Evolutionary conservation across 2,113 vertebrate species (phyloP), one percentile per base, ranked within the genome.

Genomic region (Laticauda colubrina): DNA sequence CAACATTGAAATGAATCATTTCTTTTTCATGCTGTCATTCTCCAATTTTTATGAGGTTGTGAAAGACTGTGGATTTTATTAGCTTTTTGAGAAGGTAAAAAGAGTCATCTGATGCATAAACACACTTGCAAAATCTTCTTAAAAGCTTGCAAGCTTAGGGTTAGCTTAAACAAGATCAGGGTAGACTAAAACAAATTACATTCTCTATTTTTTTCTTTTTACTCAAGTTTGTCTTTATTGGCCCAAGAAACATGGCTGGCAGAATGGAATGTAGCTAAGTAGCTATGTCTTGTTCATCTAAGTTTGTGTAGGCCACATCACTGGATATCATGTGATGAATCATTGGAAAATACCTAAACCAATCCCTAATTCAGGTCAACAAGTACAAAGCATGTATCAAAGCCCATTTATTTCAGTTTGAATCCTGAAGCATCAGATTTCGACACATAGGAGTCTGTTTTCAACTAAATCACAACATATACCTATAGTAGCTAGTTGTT

Each of bases 11-110:
- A 89, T 39, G 87, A 94, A 89, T 75, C 87, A 85, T 2, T 69
- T 89, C 95, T 95, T 88, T 95, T 85, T 75, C 43, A 43, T 85
- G 91, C 86, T 87, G 56, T 91, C 9, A 81, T 91, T 90, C 95
- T 3, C 53, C 5, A 29, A 91, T 14, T 20, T 95, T 48, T 55
- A 95, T 29, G 39, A 94, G 92, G 90, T 48, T 91, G n/a, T 26
- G 43, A 59, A 94, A 92, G 90, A 81, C 5, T 92, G 23, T 92
- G 57, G 21, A 85, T 95, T 95, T 92, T 94, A 89, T 93, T 96
- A 94, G 39, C 9, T 11, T 7, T 51, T 75, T 54, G 56, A 59
- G 53, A 87, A 88, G 90, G 26, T 91, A 92, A 92, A 92, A 15
- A 10, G 93, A 93, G 15, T 2, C 91, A 90, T 56, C 89, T 89